These are phyloP conservation scores for Latrodectus geometricus DNA, from an alignment of 1,140 invertebrate genomes.

Conservation along the genomic window DNA sequence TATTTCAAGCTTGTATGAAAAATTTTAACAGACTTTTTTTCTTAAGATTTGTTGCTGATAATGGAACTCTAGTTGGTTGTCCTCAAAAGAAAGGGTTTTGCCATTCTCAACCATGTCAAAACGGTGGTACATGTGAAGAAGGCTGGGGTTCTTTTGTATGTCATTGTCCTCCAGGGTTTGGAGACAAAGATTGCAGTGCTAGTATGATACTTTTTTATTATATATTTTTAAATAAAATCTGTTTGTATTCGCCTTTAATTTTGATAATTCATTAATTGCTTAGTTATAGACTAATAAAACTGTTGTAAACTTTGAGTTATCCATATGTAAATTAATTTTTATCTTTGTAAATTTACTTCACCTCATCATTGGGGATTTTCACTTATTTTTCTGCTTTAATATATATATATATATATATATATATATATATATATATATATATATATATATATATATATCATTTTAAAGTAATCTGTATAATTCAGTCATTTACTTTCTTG, in stretches of 20 bases:
- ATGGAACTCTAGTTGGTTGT: constrained; percentile 89
- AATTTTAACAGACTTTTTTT: constrained; percentile 13
- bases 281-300: neutral
- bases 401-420: too few species aligned
- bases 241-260: neutral
- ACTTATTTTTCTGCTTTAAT: too few species aligned
- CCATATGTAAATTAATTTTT: too few species aligned
- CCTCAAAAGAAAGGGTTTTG: constrained; percentile 87
- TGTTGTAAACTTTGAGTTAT: too few species aligned
- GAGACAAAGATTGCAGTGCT: constrained; percentile 88
- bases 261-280: neutral
- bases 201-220: constrained; percentile 67
- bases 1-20: neutral
- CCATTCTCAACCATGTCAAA: constrained; percentile 83
- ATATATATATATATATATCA: too few species aligned
- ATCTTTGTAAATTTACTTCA: too few species aligned
- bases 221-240: neutral
- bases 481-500: too few species aligned
- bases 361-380: too few species aligned
- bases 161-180: constrained; percentile 84
- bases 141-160: constrained; percentile 90
- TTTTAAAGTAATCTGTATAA: too few species aligned
- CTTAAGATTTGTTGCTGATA: constrained; percentile 84
- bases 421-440: too few species aligned
- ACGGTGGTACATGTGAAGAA: constrained; percentile 87